Evolutionary conservation across 2,113 vertebrate species (phyloP).

Genomic region (Chrysochloris asiatica): DNA sequence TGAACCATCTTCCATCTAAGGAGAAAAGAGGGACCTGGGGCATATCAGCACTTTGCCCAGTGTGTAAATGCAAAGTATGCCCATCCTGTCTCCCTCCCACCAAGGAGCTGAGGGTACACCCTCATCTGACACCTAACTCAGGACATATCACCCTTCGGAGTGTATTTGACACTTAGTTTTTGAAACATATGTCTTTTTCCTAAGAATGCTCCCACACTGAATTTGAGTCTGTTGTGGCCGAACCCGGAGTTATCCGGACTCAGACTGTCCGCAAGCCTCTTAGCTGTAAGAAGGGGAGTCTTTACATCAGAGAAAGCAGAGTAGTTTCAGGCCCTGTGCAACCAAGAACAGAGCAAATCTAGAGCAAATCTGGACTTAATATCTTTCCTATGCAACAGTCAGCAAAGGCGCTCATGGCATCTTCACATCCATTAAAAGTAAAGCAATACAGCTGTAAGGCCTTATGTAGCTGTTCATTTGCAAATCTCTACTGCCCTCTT

Average conservation of each 20-base stretch:
- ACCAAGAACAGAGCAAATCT: background rate
- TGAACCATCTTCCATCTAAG: background rate
- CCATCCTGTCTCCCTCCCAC: accelerated
- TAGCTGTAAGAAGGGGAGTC: background rate
- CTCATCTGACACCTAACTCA: accelerated
- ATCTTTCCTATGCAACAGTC: background rate
- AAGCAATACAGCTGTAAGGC: accelerated
- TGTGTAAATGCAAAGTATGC: too few species aligned
- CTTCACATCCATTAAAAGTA: background rate
- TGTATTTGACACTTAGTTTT: background rate
- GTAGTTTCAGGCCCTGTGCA: accelerated
- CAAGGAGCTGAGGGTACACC: accelerated
- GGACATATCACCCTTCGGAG: accelerated
- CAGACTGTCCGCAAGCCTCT: background rate
- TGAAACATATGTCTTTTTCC: background rate
- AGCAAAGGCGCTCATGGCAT: too few species aligned
- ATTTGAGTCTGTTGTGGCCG: accelerated
- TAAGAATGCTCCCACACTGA: accelerated
- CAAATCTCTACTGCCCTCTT: conserved; percentile 82
- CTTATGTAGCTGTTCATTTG: background rate
- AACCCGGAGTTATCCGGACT: background rate
- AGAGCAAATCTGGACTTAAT: background rate
- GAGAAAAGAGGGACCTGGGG: background rate
- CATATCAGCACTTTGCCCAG: background rate
- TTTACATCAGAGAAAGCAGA: background rate